Percentiles rank a stretch among this genome's conserved stretches.
Evolutionary conservation across 1,140 invertebrate genomes (phyloP).

Genomic region (Vanessa tameamea): DNA sequence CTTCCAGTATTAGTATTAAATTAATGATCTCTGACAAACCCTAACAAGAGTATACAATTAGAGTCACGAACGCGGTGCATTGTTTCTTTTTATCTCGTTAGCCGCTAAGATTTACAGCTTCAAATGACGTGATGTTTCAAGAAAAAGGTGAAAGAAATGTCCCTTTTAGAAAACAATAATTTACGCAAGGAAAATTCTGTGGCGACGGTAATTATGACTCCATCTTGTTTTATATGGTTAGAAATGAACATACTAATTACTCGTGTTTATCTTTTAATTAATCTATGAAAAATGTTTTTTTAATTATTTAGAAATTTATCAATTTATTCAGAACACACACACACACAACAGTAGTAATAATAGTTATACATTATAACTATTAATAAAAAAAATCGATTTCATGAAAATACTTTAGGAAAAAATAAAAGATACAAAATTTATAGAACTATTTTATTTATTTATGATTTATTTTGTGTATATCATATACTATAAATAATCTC

Average conservation of each 20-base stretch:
- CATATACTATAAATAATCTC: no score
- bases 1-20: neutral
- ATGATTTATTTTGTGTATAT: no score
- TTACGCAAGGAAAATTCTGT: neutral
- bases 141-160: constrained; percentile 8
- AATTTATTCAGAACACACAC: no score
- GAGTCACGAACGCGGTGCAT: constrained; percentile 20
- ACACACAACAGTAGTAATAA: no score
- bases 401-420: no score
- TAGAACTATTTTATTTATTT: no score
- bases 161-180: constrained; percentile 3
- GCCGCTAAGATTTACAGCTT: constrained; percentile 25
- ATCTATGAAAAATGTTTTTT: no score
- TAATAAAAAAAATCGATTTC: no score
- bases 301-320: no score
- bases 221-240: neutral
- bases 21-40: constrained; percentile 7
- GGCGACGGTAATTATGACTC: neutral
- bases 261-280: no score
- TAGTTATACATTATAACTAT: no score
- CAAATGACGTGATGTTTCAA: constrained; percentile 18
- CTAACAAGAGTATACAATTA: constrained; percentile 31
- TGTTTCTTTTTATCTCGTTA: constrained; percentile 30
- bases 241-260: neutral
- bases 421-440: no score